Base-by-base conservation (phyloP, 2,113 vertebrate genomes). In the Orthochromis malagaraziensis region DNA sequence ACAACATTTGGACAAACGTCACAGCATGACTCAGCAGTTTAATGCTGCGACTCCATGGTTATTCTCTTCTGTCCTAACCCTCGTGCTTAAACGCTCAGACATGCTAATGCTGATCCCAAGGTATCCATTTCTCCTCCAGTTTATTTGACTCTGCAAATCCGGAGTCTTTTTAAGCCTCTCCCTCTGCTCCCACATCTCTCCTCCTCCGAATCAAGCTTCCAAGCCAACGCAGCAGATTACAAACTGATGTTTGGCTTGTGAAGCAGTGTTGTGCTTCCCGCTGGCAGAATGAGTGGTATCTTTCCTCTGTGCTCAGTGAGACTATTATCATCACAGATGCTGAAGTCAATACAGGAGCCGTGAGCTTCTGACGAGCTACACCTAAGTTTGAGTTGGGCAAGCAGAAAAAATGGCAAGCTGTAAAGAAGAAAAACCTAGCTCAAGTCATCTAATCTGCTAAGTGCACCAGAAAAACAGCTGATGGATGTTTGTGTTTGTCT, bases 1-100 rank as follows among this genome's bases (percentile, higher is more conserved):
- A 92, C 92, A 92, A 85, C 92, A 94, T 88, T 92, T 91, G 88
- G 90, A 58, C 77, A 81, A 86, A 93, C 75, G 86, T 93, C 92
- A 95, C 85, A 65, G 82, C 58, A 85, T 94, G 93, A 95, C 88
- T 94, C 93, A 87, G 92, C 94, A 89, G 60, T 87, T 94, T 89
- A 73, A 70, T 38, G 63, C 83, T 21, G 17, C 83, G 40, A 81
- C 80, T 49, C 81, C 45, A n/a, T 77, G 73, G 73, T 68, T 87
- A 54, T 81, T 73, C 33, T 87, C 63, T 84, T 84, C 81, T 33
- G 55, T 73, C 51, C 65, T 42, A 49, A 8, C 26, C 84, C 33
- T 84, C 68, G 7, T 35, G 80, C 40, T 42, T 57, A 86, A 87
- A 92, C 68, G 77, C 79, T 83, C 40, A 81, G 45, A 79, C 82